Evolutionary conservation across 2,888 invertebrate species (phyloP).

Genomic region (Lycia hirtaria): DNA sequence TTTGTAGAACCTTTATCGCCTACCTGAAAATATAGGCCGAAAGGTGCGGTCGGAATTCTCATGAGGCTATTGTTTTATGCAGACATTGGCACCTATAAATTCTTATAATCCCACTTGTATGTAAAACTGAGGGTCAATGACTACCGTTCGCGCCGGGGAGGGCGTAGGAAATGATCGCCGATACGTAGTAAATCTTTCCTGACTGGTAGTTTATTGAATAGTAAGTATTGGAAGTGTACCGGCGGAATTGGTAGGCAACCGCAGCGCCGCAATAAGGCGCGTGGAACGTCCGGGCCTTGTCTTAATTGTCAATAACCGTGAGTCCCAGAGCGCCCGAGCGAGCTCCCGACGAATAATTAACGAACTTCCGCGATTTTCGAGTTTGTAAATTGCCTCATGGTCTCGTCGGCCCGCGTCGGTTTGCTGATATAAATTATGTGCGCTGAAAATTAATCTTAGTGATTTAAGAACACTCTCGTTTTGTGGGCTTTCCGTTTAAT

Average conservation of each 20-base stretch:
- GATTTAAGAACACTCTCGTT: slow-evolving; percentile 75
- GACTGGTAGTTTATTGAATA: slow-evolving; percentile 65
- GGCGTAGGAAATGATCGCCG: slow-evolving; percentile 42
- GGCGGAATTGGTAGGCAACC: slow-evolving; percentile 51
- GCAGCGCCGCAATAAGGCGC: slow-evolving; percentile 71
- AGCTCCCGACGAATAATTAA: slow-evolving; percentile 82
- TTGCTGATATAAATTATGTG: slow-evolving; percentile 82
- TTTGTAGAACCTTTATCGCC: slow-evolving; percentile 9
- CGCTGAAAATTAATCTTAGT: slow-evolving; percentile 80
- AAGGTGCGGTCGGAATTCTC: slow-evolving; percentile 31
- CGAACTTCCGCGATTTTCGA: slow-evolving; percentile 85
- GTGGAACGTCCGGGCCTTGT: slow-evolving; percentile 72
- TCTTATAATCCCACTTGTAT: slow-evolving; percentile 35
- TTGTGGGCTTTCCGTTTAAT: slow-evolving; percentile 50
- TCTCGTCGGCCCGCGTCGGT: slow-evolving; percentile 80
- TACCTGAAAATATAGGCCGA: slow-evolving; percentile 24
- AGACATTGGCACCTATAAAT: slow-evolving; percentile 37
- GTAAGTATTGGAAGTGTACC: slow-evolving; percentile 58
- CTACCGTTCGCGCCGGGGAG: slow-evolving; percentile 39
- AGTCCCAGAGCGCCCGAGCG: slow-evolving; percentile 70
- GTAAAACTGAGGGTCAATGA: slow-evolving; percentile 45
- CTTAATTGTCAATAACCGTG: slow-evolving; percentile 84
- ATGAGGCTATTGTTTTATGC: slow-evolving; percentile 35
- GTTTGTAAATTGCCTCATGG: slow-evolving; percentile 84
- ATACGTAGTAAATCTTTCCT: slow-evolving; percentile 53